Conservation (phyloP, 2,888 invertebrate species). For the Taphrorychus bicolor region DNA sequence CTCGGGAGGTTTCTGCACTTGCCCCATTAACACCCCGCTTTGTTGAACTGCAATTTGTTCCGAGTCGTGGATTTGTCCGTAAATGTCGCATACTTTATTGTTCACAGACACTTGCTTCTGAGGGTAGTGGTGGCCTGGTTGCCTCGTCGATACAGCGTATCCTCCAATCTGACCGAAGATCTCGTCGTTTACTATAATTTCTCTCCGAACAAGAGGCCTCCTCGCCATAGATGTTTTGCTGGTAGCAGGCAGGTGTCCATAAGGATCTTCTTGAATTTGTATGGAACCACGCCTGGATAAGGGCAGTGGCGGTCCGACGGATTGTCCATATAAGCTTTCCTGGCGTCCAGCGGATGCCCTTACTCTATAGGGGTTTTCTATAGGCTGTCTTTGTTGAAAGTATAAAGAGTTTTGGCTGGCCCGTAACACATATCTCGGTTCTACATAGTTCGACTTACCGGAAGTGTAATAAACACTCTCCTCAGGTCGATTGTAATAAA, state of each 20-base stretch:
- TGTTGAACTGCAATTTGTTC: conserved; percentile 40
- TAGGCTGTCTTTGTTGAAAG: conserved; percentile 22
- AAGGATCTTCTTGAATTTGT: conserved; percentile 46
- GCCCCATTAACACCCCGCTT: conserved; percentile 56
- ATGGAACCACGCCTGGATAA: conserved; percentile 45
- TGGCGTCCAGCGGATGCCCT: conserved; percentile 5
- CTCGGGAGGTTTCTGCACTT: conserved; percentile 51
- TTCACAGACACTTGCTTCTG: conserved; percentile 50
- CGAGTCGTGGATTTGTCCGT: conserved; percentile 58
- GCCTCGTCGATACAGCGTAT: conserved; percentile 32
- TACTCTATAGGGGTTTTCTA: conserved; percentile 20
- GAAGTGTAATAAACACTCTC: conserved; percentile 40
- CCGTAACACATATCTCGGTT: conserved; percentile 25
- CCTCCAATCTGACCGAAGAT: conserved; percentile 48
- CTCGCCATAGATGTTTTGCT: conserved; percentile 39
- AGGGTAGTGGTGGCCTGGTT: conserved; percentile 37
- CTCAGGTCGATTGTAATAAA: too few relatives aligned
- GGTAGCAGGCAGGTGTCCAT: conserved; percentile 38
- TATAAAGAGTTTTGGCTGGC: conserved; percentile 32
- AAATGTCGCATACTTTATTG: conserved; percentile 59
- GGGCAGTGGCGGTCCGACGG: conserved; percentile 34
- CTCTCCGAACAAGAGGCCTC: conserved; percentile 36
- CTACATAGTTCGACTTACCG: conserved; percentile 29
- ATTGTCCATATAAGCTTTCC: conserved; percentile 40
- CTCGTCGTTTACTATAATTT: conserved; percentile 47